Percentiles rank a stretch among this genome's conserved stretches.
Conservation (phyloP, 2,797 vertebrate species). For the Tympanoctomys barrerae region DNA sequence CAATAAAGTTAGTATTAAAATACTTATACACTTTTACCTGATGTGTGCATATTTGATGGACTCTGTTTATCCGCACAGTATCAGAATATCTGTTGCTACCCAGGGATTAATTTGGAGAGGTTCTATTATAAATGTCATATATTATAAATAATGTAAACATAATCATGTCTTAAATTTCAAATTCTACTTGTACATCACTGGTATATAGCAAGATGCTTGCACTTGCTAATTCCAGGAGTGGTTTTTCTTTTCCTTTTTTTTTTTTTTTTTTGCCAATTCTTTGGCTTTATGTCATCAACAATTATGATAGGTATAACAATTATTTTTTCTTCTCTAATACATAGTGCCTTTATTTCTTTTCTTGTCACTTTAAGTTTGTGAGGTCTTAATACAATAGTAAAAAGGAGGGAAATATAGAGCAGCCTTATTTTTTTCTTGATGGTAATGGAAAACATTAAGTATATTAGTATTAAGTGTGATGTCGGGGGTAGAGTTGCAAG, state of each 20-base stretch:
- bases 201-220: not conserved
- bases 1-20: not conserved
- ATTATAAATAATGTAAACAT: not conserved
- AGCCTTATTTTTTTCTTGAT: not conserved
- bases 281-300: not conserved
- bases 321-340: not conserved
- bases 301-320: not conserved
- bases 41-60: not conserved
- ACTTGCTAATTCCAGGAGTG: not conserved
- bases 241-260: not conserved
- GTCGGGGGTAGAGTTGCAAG: not conserved
- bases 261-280: not conserved
- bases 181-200: not conserved
- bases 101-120: not conserved
- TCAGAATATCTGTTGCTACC: not conserved
- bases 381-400: not conserved
- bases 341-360: not conserved
- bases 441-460: not conserved
- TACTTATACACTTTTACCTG: not conserved
- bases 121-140: not conserved
- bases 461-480: not conserved
- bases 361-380: not conserved
- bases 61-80: not conserved
- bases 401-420: not conserved
- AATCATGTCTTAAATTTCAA: not conserved